Base-by-base conservation (phyloP, 2,113 vertebrate species). In the Vanacampus margaritifer region DNA sequence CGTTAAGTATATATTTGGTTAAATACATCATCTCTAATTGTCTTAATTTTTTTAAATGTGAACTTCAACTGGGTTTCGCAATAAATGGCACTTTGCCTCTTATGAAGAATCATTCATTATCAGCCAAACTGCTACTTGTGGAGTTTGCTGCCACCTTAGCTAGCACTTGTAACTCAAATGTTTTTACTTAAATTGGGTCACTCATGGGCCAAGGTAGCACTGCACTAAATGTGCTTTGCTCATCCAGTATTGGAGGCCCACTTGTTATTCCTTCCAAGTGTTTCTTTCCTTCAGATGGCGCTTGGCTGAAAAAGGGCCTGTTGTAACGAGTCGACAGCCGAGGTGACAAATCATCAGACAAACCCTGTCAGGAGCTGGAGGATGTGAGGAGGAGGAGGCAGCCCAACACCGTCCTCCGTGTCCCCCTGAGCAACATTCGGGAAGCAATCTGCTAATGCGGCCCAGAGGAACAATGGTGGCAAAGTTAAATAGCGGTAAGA, bases 401-500 rank as follows among this genome's bases (percentile, higher is more conserved):
- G 26, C 26, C 54, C 72, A 35, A 79, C 12, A 66, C 65, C 65
- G 74, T 72, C 73, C 69, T 76, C 68, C 19, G 21, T 41, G 59
- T 73, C 73, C 26, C 69, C 74, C 60, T 69, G 75, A 39, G 59
- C 14, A 36, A 61, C 59, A 57, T 61, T 23, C 36, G 59, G 21
- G 67, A 79, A 76, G 64, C 78, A 86, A 86, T 89, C 85, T 82
- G 74, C 85, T 89, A 84, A 86, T 83, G 86, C 67, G 69, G 68
- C 70, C 70, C 67, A 16, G 70, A 43, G 63, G 73, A 80, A 73
- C 80, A 75, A 82, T 81, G 41, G 74, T 63, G 45, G 73, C 67
- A 78, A 77, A 81, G 65, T 74, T n/a, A 26, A 72, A 39, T 6
- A n/a, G 36, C 0, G 58, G 58, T 73, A 58, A 67, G 79, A 72